A percentile compares a stretch with the other conserved stretches of the same genome.
These are phyloP conservation scores for Dendrolimus punctatus DNA, from an alignment of 1,140 invertebrate species.

Conservation along the genomic window DNA sequence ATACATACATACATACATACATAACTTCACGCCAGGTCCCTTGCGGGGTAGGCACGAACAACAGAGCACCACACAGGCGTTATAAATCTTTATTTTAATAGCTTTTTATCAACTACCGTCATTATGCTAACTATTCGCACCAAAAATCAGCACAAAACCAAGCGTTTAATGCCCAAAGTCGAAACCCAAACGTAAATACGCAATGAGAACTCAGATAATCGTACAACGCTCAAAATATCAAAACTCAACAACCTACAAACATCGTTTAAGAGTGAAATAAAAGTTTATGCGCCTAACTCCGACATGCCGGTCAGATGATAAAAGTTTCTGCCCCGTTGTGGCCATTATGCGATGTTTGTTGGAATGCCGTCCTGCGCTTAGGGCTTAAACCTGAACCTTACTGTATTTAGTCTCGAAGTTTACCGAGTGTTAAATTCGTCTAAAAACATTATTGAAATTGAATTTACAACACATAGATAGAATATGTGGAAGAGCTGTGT, in stretches of 20 bases:
- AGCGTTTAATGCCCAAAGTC: too few relatives aligned
- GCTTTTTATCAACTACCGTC: too few relatives aligned
- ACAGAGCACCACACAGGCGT: too few relatives aligned
- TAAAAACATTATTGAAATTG: slow-evolving; percentile 5
- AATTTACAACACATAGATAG: slow-evolving; percentile 6
- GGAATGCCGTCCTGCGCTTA: slow-evolving; percentile 11
- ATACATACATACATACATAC: too few relatives aligned
- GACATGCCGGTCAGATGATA: slow-evolving; percentile 24
- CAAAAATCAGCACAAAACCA: too few relatives aligned
- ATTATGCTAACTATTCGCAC: too few relatives aligned
- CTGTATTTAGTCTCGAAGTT: neutral
- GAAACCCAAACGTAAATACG: too few relatives aligned
- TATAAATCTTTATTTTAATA: too few relatives aligned
- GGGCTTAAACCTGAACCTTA: slow-evolving; percentile 3
- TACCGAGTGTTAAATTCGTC: neutral
- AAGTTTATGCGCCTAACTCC: slow-evolving; percentile 27
- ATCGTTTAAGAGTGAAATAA: slow-evolving; percentile 18
- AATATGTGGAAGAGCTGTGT: too few relatives aligned
- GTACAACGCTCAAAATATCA: neutral
- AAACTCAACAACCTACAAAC: slow-evolving; percentile 6
- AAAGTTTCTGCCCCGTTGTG: slow-evolving; percentile 31
- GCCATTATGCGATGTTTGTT: slow-evolving; percentile 30
- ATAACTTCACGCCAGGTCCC: too few relatives aligned
- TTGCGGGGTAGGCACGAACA: too few relatives aligned
- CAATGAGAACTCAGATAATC: too few relatives aligned